phyloP scores from a whole-genome alignment of 2,888 invertebrate species.

The Morinoia aosen region DNA sequence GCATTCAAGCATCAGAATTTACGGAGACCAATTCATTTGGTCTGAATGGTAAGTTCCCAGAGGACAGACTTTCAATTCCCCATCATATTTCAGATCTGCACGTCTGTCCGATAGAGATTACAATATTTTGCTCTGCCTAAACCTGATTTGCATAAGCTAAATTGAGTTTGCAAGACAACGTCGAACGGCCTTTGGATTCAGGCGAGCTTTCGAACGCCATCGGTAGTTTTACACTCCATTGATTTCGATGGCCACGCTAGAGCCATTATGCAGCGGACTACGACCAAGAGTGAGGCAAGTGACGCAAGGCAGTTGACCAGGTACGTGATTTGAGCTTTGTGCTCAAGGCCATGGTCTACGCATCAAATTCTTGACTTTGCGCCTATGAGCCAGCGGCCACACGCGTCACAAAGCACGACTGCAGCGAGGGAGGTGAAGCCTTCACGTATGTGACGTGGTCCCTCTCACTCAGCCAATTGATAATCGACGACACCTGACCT shows the following conservation, averaged over 20 bases:
- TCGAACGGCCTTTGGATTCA: slow-evolving; percentile 20
- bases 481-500: slow-evolving; percentile 24
- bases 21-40: slow-evolving; percentile 40
- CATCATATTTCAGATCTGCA: slow-evolving; percentile 45
- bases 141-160: slow-evolving; percentile 53
- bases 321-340: background rate
- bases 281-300: slow-evolving; percentile 4
- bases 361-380: slow-evolving; percentile 22
- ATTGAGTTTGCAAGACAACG: slow-evolving; percentile 47
- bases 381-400: background rate
- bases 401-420: background rate
- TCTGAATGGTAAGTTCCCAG: slow-evolving; percentile 30
- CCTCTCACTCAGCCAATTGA: background rate
- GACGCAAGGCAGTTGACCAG: background rate
- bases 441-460: background rate
- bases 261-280: slow-evolving; percentile 1
- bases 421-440: background rate
- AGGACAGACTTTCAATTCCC: slow-evolving; percentile 40
- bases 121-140: slow-evolving; percentile 51
- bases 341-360: background rate
- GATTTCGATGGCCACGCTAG: background rate
- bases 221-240: slow-evolving; percentile 48
- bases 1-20: background rate
- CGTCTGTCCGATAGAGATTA: slow-evolving; percentile 51
- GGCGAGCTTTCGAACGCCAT: slow-evolving; percentile 38